Conservation (phyloP, 2,888 invertebrate genomes). For the Boloria euphrosyne region DNA sequence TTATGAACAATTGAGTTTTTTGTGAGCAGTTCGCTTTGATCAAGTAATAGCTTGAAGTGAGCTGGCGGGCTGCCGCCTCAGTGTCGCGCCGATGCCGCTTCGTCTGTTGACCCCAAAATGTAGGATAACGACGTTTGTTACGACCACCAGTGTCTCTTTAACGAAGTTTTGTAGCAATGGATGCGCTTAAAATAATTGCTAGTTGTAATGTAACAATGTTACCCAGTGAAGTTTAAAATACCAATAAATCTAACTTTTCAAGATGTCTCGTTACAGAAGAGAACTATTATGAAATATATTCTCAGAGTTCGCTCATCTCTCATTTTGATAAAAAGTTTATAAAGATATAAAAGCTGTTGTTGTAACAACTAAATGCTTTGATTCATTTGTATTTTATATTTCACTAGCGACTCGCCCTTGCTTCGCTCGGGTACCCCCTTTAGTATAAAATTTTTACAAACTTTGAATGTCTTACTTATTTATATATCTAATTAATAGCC, state of each 20-base stretch:
- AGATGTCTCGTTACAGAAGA: no score
- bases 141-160: conserved; percentile 62
- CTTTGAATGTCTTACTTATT: no score
- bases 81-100: conserved; percentile 58
- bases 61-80: conserved; percentile 57
- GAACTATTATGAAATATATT: no score
- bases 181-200: conserved; percentile 65
- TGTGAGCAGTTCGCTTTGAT: conserved; percentile 50
- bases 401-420: no score
- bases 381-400: no score
- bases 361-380: no score
- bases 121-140: conserved; percentile 75
- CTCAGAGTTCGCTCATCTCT: no score
- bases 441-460: no score
- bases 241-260: conserved; percentile 15
- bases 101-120: conserved; percentile 75
- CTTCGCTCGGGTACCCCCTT: no score
- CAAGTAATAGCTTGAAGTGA: conserved; percentile 60
- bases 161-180: conserved; percentile 60
- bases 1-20: conserved; percentile 44
- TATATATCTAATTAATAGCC: no score
- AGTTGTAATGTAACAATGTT: conserved; percentile 49
- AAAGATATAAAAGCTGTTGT: no score
- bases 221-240: conserved; percentile 16
- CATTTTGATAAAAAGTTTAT: no score